A percentile compares a stretch with the other conserved stretches of the same genome.
phyloP scores from a whole-genome alignment of 2,888 invertebrate species.

The Plusia festucae region DNA sequence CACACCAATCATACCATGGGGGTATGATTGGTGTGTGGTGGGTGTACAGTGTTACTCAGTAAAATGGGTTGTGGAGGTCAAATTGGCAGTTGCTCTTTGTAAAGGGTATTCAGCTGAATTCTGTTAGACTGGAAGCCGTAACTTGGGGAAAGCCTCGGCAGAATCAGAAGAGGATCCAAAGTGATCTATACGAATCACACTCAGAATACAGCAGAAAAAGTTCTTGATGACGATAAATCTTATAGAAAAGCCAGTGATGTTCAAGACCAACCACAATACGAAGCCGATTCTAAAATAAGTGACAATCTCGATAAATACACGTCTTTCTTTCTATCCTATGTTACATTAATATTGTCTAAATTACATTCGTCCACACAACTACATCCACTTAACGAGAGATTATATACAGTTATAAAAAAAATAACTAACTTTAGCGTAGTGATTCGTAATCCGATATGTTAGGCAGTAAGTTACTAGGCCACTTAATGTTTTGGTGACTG shows the following conservation, averaged over 20 bases:
- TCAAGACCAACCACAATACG: constrained; percentile 42
- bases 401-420: constrained; percentile 75
- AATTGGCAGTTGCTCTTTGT: no score
- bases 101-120: no score
- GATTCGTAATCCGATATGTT: constrained; percentile 85
- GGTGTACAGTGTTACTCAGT: no score
- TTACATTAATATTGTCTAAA: constrained; percentile 85
- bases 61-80: no score
- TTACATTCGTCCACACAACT: constrained; percentile 78
- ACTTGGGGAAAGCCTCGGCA: no score
- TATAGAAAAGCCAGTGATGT: constrained; percentile 29
- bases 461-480: constrained; percentile 84
- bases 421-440: constrained; percentile 79
- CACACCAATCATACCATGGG: no score
- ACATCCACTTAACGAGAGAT: constrained; percentile 77
- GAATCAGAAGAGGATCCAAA: no score
- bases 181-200: no score
- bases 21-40: no score
- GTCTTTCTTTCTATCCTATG: constrained; percentile 64
- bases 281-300: constrained; percentile 58
- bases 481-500: constrained; percentile 67
- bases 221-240: background rate
- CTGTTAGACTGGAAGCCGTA: no score
- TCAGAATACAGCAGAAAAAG: background rate
- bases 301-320: constrained; percentile 59